Evolutionary conservation across 2,888 invertebrate species (phyloP).

Genomic region (Meiosimyza decipiens): DNA sequence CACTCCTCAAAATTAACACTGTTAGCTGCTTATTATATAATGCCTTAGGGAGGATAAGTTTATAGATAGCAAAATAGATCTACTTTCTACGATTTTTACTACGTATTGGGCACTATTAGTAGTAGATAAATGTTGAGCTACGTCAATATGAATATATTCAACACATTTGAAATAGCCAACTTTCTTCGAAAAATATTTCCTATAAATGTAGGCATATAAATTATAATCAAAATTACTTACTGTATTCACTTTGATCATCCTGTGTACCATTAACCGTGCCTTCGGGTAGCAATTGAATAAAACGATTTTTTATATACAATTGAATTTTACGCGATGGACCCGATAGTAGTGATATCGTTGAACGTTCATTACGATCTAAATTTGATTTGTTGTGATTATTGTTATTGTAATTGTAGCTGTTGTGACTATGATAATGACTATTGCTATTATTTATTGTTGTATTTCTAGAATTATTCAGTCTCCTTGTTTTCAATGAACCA

Average conservation of each 20-base stretch:
- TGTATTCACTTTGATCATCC: slow-evolving; percentile 83
- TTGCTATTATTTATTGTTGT: slow-evolving; percentile 52
- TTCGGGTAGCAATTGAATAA: slow-evolving; percentile 84
- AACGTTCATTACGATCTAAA: slow-evolving; percentile 72
- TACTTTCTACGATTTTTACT: too few relatives aligned
- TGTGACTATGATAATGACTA: slow-evolving; percentile 47
- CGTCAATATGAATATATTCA: too few relatives aligned
- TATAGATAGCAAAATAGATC: too few relatives aligned
- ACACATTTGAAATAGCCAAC: too few relatives aligned
- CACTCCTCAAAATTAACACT: too few relatives aligned
- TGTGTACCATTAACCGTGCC: slow-evolving; percentile 87
- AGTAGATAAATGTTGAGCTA: too few relatives aligned
- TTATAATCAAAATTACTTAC: slow-evolving; percentile 72
- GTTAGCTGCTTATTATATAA: too few relatives aligned
- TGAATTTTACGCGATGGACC: slow-evolving; percentile 85
- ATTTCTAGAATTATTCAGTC: slow-evolving; percentile 66
- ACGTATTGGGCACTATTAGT: too few relatives aligned
- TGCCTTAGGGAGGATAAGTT: too few relatives aligned
- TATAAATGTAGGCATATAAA: not conserved
- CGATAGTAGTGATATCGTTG: slow-evolving; percentile 83
- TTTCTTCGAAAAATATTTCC: not conserved
- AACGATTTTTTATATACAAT: slow-evolving; percentile 86
- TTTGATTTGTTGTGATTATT: slow-evolving; percentile 55
- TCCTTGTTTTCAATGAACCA: slow-evolving; percentile 63
- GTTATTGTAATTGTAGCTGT: slow-evolving; percentile 49